A percentile compares a stretch with the other conserved stretches of the same genome.
Conservation (phyloP, 2,888 invertebrate genomes). For the Zygaena filipendulae region DNA sequence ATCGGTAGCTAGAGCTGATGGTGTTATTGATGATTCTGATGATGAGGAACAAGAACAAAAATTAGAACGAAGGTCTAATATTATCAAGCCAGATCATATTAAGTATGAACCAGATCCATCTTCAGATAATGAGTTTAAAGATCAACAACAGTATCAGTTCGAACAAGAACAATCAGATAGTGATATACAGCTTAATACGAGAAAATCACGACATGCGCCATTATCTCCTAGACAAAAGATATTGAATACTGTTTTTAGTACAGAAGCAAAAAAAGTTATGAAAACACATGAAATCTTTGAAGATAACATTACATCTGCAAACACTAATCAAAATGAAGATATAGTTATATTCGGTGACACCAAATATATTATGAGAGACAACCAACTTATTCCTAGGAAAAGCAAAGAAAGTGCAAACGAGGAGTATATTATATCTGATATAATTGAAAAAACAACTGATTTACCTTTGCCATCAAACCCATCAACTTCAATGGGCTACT, state of each 20-base stretch:
- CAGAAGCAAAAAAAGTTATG: constrained; percentile 21
- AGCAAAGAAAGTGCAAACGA: constrained; percentile 19
- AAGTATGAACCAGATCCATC: constrained; percentile 34
- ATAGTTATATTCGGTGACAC: constrained; percentile 68
- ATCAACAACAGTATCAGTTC: constrained; percentile 41
- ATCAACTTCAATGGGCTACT: constrained; percentile 36
- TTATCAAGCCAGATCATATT: neutral
- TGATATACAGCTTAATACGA: constrained; percentile 62
- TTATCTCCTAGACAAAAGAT: constrained; percentile 42
- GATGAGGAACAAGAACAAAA: constrained; percentile 30
- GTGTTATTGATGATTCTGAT: constrained; percentile 71
- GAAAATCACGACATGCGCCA: constrained; percentile 26
- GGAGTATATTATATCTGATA: constrained; percentile 34
- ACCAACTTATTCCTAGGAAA: constrained; percentile 40
- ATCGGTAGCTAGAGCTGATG: constrained; percentile 72
- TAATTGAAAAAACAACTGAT: constrained; percentile 30
- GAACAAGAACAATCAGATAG: constrained; percentile 39
- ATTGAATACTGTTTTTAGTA: constrained; percentile 39
- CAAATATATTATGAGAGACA: constrained; percentile 63
- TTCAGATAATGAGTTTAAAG: constrained; percentile 37
- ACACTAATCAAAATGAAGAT: constrained; percentile 29
- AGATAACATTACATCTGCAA: constrained; percentile 21
- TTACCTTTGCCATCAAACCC: constrained; percentile 24
- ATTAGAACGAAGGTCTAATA: constrained; percentile 9
- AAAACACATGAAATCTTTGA: constrained; percentile 31